phyloP scores from a whole-genome alignment of 1,140 invertebrate species.

The Tribolium madens region DNA sequence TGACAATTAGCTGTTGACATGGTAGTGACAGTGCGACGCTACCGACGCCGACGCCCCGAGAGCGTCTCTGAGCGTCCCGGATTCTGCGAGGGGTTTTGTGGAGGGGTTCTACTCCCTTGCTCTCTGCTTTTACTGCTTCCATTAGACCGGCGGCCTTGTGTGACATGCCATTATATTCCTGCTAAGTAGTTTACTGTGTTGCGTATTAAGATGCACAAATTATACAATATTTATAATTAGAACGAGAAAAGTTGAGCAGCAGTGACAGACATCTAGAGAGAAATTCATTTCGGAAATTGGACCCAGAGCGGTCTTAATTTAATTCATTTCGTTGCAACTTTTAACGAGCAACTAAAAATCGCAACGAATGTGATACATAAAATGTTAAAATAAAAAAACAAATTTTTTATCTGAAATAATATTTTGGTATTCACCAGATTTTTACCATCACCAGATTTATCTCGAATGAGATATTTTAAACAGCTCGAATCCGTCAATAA shows the following conservation, averaged over 20 bases:
- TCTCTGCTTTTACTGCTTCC: constrained; percentile 54
- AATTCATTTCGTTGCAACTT: not conserved
- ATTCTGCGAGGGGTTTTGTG: constrained; percentile 50
- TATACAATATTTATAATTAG: constrained; percentile 21
- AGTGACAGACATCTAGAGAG: not conserved
- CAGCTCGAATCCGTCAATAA: too few relatives aligned
- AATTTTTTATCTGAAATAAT: too few relatives aligned
- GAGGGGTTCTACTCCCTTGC: constrained; percentile 48
- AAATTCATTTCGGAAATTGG: not conserved
- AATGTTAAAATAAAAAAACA: too few relatives aligned
- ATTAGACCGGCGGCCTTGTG: constrained; percentile 52
- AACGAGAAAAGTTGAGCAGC: not conserved
- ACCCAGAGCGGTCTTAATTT: not conserved
- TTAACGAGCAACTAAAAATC: not conserved
- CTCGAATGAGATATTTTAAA: too few relatives aligned
- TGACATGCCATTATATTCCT: constrained; percentile 50
- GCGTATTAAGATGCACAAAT: constrained; percentile 29
- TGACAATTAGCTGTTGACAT: constrained; percentile 59
- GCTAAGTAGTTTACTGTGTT: constrained; percentile 54
- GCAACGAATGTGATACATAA: too few relatives aligned
- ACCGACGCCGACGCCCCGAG: constrained; percentile 60
- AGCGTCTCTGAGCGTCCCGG: constrained; percentile 57
- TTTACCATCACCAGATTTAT: too few relatives aligned
- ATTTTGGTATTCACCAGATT: too few relatives aligned
- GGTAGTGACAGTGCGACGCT: constrained; percentile 57